These are phyloP conservation scores for Falco peregrinus DNA, from an alignment of 2,797 vertebrate species.

Conservation along the genomic window DNA sequence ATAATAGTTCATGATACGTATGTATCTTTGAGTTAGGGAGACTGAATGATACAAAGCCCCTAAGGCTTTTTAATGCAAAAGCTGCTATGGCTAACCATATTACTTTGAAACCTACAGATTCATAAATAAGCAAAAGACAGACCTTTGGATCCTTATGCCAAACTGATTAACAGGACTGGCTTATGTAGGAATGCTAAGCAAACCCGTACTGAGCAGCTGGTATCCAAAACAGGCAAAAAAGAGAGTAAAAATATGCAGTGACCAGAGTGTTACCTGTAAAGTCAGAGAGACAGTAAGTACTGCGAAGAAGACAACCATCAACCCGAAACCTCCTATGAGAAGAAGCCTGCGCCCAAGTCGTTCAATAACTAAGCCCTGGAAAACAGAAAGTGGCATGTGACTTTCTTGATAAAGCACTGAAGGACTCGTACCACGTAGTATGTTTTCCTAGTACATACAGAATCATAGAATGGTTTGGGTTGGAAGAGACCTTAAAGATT, in stretches of 20 bases:
- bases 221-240: not conserved
- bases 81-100: not conserved
- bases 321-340: conserved; percentile 89
- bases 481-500: too few relatives aligned
- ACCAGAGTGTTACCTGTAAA: conserved; percentile 82
- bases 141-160: not conserved
- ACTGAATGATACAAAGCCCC: not conserved
- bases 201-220: not conserved
- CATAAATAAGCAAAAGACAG: not conserved
- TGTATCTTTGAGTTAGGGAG: not conserved
- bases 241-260: not conserved
- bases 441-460: not conserved
- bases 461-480: too few relatives aligned
- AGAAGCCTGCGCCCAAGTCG: conserved; percentile 86
- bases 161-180: not conserved
- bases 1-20: not conserved
- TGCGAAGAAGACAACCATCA: conserved; percentile 89
- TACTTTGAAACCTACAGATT: not conserved
- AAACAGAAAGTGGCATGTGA: not conserved
- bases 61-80: not conserved
- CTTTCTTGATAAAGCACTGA: not conserved
- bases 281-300: conserved; percentile 87
- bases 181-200: accelerated
- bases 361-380: conserved; percentile 90
- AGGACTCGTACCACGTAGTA: not conserved